Percentiles rank a stretch among this genome's conserved stretches.
These are phyloP conservation scores for Drosophila burlai DNA, from an alignment of 1,140 invertebrate genomes.

Conservation along the genomic window DNA sequence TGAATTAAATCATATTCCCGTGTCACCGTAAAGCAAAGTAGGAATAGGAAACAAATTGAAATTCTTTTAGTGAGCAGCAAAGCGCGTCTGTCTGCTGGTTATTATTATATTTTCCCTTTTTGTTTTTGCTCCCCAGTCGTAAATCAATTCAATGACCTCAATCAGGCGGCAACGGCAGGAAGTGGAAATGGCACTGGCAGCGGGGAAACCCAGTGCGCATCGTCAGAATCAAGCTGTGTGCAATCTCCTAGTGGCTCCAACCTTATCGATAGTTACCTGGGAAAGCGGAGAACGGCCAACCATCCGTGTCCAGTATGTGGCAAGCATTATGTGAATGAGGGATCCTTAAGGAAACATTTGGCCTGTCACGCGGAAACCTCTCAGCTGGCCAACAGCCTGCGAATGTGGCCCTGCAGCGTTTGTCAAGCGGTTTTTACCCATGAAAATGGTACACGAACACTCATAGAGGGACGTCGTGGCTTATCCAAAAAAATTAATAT, in stretches of 20 bases:
- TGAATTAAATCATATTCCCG: neutral
- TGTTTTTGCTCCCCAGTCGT: conserved; percentile 15
- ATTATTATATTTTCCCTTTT: conserved; percentile 21
- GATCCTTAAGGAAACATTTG: conserved; percentile 95
- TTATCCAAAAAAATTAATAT: conserved; percentile 48
- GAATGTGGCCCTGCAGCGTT: conserved; percentile 97
- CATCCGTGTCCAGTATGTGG: conserved; percentile 97
- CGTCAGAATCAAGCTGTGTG: conserved; percentile 46
- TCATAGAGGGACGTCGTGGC: too few relatives aligned
- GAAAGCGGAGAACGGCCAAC: conserved; percentile 95
- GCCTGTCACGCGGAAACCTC: conserved; percentile 96
- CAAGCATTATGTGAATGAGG: conserved; percentile 97
- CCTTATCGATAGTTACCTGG: conserved; percentile 90
- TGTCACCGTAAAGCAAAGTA: too few relatives aligned
- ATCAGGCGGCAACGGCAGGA: conserved; percentile 19
- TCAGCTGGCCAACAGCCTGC: conserved; percentile 92
- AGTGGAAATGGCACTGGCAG: conserved; percentile 19
- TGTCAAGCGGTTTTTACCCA: conserved; percentile 97
- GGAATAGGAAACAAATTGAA: neutral
- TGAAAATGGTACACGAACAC: conserved; percentile 90
- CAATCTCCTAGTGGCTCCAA: conserved; percentile 39
- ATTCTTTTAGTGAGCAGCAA: neutral
- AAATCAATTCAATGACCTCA: conserved; percentile 52
- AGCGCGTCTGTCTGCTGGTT: neutral
- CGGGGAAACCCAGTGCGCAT: conserved; percentile 32